phyloP scores from a whole-genome alignment of 2,797 vertebrate genomes.

The Anableps anableps region DNA sequence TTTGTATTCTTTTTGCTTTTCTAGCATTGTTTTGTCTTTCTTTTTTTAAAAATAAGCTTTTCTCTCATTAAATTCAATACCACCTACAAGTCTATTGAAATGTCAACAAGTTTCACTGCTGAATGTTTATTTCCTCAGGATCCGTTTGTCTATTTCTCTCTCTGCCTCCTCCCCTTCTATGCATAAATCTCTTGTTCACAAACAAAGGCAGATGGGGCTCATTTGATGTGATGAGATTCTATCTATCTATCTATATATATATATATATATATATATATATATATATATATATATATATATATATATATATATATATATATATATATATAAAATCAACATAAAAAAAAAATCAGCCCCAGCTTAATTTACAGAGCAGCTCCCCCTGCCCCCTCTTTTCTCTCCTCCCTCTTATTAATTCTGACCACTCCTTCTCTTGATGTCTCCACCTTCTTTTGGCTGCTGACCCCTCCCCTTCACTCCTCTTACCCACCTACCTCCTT shows the following conservation, averaged over 20 bases:
- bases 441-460: constrained; percentile 44
- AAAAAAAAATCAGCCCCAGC: not conserved
- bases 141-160: constrained; percentile 51
- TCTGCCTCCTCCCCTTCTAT: constrained; percentile 37
- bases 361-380: constrained; percentile 6
- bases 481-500: constrained; percentile 57
- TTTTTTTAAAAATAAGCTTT: not conserved
- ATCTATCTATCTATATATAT: not conserved
- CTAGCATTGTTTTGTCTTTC: not conserved
- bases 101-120: constrained; percentile 24
- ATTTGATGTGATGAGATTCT: constrained; percentile 75
- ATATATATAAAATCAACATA: not conserved
- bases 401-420: constrained; percentile 29
- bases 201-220: constrained; percentile 82
- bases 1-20: not conserved
- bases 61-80: constrained; percentile 6
- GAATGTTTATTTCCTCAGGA: not conserved
- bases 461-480: constrained; percentile 32
- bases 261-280: not conserved
- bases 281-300: not conserved
- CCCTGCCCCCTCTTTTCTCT: constrained; percentile 17
- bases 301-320: not conserved
- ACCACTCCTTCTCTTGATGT: constrained; percentile 36
- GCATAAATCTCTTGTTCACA: constrained; percentile 81
- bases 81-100: constrained; percentile 25